phyloP scores from a whole-genome alignment of 2,113 vertebrate genomes.

The Podarcis muralis region DNA sequence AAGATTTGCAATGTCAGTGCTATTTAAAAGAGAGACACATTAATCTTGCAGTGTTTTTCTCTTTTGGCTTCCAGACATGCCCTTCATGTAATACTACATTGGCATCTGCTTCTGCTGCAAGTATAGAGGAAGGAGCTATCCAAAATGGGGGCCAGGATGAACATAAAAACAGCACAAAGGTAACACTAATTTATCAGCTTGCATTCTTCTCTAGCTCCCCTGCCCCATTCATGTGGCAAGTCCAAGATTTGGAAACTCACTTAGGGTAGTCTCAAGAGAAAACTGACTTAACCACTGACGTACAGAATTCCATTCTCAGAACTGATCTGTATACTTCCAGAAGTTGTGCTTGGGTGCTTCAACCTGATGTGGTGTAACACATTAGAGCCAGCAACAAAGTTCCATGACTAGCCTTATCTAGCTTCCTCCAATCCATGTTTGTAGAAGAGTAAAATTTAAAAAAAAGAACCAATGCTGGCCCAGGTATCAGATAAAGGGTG shows the following conservation, averaged over 20 bases:
- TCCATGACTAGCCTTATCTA: no score
- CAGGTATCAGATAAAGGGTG: no score
- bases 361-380: background rate
- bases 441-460: background rate
- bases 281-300: fast-evolving
- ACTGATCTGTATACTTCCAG: background rate
- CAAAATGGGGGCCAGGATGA: constrained; percentile 89
- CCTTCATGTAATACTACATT: constrained; percentile 81
- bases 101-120: constrained; percentile 76
- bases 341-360: background rate
- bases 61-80: constrained; percentile 81
- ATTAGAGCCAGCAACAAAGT: background rate
- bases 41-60: background rate
- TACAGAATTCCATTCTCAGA: background rate
- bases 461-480: background rate
- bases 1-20: background rate
- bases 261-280: background rate
- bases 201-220: constrained; percentile 26
- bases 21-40: background rate
- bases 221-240: constrained; percentile 7
- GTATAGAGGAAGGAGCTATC: constrained; percentile 78
- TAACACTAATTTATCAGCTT: constrained; percentile 62
- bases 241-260: background rate
- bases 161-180: constrained; percentile 83
- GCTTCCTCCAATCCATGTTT: no score